These are phyloP conservation scores for Tryphoninae sp. DNA, from an alignment of 2,888 invertebrate genomes.

Conservation along the genomic window DNA sequence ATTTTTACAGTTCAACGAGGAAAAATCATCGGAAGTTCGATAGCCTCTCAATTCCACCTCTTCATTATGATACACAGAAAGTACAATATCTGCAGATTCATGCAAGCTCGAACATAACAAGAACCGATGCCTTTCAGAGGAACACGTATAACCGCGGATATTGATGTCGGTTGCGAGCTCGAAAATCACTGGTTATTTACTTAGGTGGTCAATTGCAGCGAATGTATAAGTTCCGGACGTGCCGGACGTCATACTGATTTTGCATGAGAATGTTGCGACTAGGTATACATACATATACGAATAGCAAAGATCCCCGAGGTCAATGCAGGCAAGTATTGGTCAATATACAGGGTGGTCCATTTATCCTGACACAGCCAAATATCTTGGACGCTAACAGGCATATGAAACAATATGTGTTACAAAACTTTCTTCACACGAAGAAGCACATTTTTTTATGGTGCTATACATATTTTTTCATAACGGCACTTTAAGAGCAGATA, in stretches of 20 bases:
- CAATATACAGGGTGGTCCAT: no score
- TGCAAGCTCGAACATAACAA: background rate
- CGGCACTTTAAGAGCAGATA: no score
- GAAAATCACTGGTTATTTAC: conserved; percentile 47
- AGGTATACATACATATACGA: background rate
- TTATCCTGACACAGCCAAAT: no score
- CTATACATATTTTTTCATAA: no score
- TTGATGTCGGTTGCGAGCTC: conserved; percentile 1
- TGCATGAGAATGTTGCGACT: conserved; percentile 49
- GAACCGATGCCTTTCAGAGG: conserved; percentile 5
- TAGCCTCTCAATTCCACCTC: background rate
- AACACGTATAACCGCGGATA: conserved; percentile 8
- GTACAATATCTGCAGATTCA: background rate
- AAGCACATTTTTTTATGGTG: no score
- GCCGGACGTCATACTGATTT: conserved; percentile 52
- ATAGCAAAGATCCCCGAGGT: background rate
- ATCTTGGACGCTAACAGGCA: no score
- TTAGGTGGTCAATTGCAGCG: conserved; percentile 39
- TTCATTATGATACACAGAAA: background rate
- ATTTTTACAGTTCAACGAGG: background rate
- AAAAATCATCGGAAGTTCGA: background rate
- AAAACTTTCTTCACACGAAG: background rate
- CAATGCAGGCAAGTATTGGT: no score
- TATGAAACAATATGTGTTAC: no score
- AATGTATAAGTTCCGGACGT: conserved; percentile 43